Evolutionary conservation across 2,888 invertebrate species (phyloP).

Genomic region (Drosophila anceps): DNA sequence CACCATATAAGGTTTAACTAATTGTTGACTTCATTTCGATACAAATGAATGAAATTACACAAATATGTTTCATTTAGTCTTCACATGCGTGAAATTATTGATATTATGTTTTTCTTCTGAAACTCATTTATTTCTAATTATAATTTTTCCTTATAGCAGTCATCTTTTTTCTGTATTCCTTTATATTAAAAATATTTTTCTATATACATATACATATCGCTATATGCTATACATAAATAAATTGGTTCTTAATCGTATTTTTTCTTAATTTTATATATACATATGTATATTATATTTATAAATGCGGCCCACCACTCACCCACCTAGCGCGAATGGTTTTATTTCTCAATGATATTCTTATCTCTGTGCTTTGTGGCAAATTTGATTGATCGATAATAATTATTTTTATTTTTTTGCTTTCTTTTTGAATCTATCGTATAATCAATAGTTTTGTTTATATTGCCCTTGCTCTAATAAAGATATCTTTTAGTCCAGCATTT

Average conservation of each 20-base stretch:
- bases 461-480: background rate
- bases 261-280: background rate
- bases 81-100: too few species aligned
- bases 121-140: background rate
- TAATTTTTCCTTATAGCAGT: background rate
- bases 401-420: background rate
- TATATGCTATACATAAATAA: background rate
- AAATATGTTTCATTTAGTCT: background rate
- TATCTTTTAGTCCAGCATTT: slow-evolving; percentile 14
- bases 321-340: background rate
- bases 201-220: background rate
- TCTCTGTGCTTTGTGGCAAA: background rate
- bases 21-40: background rate
- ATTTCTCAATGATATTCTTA: background rate
- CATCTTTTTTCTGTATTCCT: background rate
- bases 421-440: background rate
- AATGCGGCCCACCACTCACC: background rate
- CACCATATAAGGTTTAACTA: background rate
- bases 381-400: slow-evolving; percentile 3
- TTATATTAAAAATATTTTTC: background rate
- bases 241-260: slow-evolving; percentile 2
- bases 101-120: background rate
- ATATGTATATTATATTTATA: background rate
- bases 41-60: background rate
- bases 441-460: background rate